These are phyloP conservation scores for Drosophila orena DNA, from an alignment of 1,140 invertebrate species.

Conservation along the genomic window DNA sequence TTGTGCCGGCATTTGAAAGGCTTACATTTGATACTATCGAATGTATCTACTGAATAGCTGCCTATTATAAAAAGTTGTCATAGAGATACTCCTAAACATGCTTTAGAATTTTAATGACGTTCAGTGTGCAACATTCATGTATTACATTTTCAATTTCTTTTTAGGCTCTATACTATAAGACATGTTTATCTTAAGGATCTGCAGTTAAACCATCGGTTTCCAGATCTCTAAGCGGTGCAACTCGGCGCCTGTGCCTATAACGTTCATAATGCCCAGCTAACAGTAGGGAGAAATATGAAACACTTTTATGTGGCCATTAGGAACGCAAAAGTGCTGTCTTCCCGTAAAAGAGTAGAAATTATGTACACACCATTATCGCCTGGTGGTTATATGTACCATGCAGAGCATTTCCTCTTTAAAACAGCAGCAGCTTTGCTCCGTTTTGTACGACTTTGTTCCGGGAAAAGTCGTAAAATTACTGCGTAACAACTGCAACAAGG, in stretches of 20 bases:
- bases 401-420: conserved; percentile 42
- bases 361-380: conserved; percentile 73
- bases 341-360: conserved; percentile 47
- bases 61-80: too few relatives aligned
- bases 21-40: too few relatives aligned
- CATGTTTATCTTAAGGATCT: not conserved
- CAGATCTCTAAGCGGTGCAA: not conserved
- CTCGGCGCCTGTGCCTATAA: conserved; percentile 17
- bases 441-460: conserved; percentile 83
- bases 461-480: conserved; percentile 82
- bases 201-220: not conserved
- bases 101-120: too few relatives aligned
- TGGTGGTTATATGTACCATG: conserved; percentile 34
- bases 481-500: conserved; percentile 84
- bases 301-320: conserved; percentile 30
- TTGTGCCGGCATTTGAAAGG: too few relatives aligned
- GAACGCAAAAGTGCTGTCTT: conserved; percentile 35
- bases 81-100: too few relatives aligned
- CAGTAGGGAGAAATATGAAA: conserved; percentile 32
- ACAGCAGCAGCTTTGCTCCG: conserved; percentile 58
- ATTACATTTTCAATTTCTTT: too few relatives aligned
- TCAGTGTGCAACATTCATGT: too few relatives aligned
- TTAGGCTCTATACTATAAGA: too few relatives aligned
- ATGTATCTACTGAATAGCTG: too few relatives aligned
- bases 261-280: not conserved